Percentiles rank a stretch among this genome's conserved stretches.
These are phyloP conservation scores for Trogon surrucura DNA, from an alignment of 2,113 vertebrate species.

Conservation along the genomic window DNA sequence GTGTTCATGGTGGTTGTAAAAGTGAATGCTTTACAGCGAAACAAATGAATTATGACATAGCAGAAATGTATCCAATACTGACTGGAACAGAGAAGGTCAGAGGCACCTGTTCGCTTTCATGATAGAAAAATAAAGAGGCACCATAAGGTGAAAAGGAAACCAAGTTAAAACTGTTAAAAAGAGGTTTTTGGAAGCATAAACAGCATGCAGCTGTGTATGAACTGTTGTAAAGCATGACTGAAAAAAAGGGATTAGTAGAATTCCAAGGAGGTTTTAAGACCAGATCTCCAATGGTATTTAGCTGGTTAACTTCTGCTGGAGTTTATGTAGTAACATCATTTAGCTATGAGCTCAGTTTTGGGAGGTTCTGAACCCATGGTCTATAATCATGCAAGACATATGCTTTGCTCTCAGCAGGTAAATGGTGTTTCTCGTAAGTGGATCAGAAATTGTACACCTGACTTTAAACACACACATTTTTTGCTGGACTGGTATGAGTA, in stretches of 20 bases:
- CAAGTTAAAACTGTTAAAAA: not conserved
- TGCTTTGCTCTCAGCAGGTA: not conserved
- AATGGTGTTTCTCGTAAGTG: not conserved
- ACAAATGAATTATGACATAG: conserved; percentile 11
- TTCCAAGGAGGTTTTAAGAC: not conserved
- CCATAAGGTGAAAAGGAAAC: not conserved
- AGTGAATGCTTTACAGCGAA: conserved; percentile 8
- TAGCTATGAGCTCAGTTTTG: not conserved
- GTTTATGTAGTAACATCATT: not conserved
- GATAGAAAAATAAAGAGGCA: not conserved
- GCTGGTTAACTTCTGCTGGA: not conserved
- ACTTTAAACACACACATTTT: not conserved
- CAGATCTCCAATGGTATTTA: not conserved
- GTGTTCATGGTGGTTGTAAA: conserved; percentile 1
- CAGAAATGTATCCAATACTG: not conserved
- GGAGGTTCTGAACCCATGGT: not conserved
- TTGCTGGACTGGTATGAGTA: not conserved
- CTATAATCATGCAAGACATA: not conserved
- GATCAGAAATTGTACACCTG: not conserved
- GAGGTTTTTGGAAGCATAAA: not conserved
- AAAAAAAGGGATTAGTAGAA: not conserved
- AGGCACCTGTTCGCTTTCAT: not conserved
- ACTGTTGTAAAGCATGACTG: not conserved
- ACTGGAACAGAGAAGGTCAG: conserved; percentile 10
- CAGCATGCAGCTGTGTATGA: not conserved